phyloP scores from a whole-genome alignment of 1,140 invertebrate genomes.

The Ooceraea biroi region DNA sequence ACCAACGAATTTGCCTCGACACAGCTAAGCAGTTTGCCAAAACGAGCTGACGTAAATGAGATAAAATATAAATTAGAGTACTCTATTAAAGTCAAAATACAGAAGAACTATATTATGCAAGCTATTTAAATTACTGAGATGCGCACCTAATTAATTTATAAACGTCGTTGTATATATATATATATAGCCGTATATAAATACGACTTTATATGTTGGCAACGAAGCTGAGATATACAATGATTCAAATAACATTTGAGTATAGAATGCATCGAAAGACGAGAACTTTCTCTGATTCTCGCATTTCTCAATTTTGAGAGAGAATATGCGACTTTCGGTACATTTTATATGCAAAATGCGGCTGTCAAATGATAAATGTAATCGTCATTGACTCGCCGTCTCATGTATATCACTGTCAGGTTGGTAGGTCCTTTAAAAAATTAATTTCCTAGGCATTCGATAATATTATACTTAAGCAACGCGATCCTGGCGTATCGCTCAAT shows the following conservation, averaged over 20 bases:
- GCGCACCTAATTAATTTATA: no score
- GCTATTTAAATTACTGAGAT: slow-evolving; percentile 65
- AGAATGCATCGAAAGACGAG: not conserved
- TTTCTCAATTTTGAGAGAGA: slow-evolving; percentile 1
- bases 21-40: slow-evolving; percentile 74
- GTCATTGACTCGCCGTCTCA: not conserved
- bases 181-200: not conserved
- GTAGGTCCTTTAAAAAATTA: no score
- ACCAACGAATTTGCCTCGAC: slow-evolving; percentile 77
- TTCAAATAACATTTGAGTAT: not conserved
- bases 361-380: slow-evolving; percentile 17
- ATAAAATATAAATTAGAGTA: slow-evolving; percentile 72
- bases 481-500: slow-evolving; percentile 18
- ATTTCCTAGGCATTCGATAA: slow-evolving; percentile 51
- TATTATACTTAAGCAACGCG: slow-evolving; percentile 31
- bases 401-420: slow-evolving; percentile 53
- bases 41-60: slow-evolving; percentile 71
- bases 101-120: slow-evolving; percentile 66
- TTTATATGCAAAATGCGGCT: not conserved
- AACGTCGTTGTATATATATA: slow-evolving; percentile 54
- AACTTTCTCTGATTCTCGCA: not conserved
- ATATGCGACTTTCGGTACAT: slow-evolving; percentile 14
- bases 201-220: slow-evolving; percentile 47
- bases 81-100: slow-evolving; percentile 60
- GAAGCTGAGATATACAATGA: slow-evolving; percentile 19